Base-by-base conservation (phyloP, 2,113 vertebrate species). In the Mormyrus iriodes region DNA sequence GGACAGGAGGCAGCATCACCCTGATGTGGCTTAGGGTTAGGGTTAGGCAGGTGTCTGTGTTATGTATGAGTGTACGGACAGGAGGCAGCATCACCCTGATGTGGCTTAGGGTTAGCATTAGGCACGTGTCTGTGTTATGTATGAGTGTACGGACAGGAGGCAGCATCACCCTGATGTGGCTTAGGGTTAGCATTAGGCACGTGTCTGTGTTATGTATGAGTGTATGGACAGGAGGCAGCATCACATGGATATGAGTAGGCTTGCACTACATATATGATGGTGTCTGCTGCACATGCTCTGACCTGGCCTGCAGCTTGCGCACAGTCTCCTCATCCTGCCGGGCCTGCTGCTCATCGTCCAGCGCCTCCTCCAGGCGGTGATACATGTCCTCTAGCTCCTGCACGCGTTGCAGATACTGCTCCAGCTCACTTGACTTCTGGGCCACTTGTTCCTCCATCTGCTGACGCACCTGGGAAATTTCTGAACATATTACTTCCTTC, bases 401-500 rank as follows among this genome's bases (percentile, higher is more conserved):
- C 3, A 99, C 98, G 42, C 98, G 95, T 93, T 96, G 97, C 91
- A 99, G 94, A 92, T 99, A 98, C 94, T 99, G 97, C 84, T 99
- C 97, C 93, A 99, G 94, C 92, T 99, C 98, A 0, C 95, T 96
- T 42, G 98, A 98, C 92, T 99, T 99, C 94, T 98, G 97, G 24
- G 98, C 98, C 90, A 99, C 97, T 93, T 99, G 95, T 91, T 97
- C 96, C 92, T 99, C 98, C 97, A 99, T 98, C 94, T 98, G 94
- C 93, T 97, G 97, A 69, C 98, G 97, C 84, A 98, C 97, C 98
- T 99, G 92, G 48, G 24, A 51, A 13, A 55, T 53, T 24, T 86
- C 27, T 27, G n/a, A 52, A 53, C n/a, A 39, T 17, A 24, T 55
- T 35, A 35, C 10, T 86, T 69, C 39, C 58, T 48, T 61, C 21